These are phyloP conservation scores for Ryuthela nishihirai DNA, from an alignment of 2,888 invertebrate species.

Conservation along the genomic window DNA sequence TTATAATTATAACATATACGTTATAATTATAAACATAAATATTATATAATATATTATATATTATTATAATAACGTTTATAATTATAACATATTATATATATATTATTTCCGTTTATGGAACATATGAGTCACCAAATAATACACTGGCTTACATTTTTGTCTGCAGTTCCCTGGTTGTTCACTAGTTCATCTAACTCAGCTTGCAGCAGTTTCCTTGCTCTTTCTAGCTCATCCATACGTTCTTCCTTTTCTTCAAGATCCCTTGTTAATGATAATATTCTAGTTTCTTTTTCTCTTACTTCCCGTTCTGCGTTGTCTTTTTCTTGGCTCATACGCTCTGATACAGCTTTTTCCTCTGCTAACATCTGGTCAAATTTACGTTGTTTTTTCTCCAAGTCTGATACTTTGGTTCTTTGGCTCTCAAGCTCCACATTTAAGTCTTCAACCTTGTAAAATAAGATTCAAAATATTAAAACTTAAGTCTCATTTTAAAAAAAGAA, in stretches of 20 bases:
- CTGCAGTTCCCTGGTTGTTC: conserved; percentile 95
- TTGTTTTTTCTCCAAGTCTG: conserved; percentile 94
- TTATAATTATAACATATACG: too few species aligned
- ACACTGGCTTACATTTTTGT: conserved; percentile 72
- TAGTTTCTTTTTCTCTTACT: conserved; percentile 94
- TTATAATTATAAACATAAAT: too few species aligned
- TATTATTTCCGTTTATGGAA: too few species aligned
- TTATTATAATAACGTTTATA: too few species aligned
- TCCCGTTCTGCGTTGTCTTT: conserved; percentile 89
- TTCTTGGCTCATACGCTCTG: conserved; percentile 81
- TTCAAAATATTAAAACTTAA: not conserved
- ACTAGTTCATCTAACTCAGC: conserved; percentile 94
- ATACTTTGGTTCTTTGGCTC: conserved; percentile 75
- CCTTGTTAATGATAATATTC: conserved; percentile 83
- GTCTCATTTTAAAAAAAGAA: not conserved
- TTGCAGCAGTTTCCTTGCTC: conserved; percentile 76
- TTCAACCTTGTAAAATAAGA: conserved; percentile 60
- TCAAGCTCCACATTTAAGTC: conserved; percentile 94
- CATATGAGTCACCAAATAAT: not conserved
- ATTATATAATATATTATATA: too few species aligned
- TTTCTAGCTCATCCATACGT: conserved; percentile 83
- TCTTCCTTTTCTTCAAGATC: conserved; percentile 88
- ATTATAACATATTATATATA: too few species aligned
- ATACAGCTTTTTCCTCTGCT: conserved; percentile 68
- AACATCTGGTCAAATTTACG: conserved; percentile 91